Conservation (phyloP, 2,113 vertebrate species). For the Syrrhaptes paradoxus region DNA sequence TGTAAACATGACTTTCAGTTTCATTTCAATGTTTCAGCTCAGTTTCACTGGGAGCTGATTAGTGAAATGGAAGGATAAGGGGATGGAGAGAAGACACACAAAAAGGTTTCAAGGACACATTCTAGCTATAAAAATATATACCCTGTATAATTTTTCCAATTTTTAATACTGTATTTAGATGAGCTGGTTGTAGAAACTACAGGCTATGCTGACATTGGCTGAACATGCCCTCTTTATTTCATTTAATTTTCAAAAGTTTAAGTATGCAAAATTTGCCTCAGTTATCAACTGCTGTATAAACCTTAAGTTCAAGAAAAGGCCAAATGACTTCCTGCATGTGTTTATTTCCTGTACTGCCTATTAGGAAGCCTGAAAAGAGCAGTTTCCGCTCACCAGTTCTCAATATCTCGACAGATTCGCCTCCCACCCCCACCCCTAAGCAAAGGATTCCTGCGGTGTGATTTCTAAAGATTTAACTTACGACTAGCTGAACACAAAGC, state of each 20-base stretch:
- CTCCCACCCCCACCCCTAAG: slow-evolving; percentile 55
- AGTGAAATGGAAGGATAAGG: not conserved
- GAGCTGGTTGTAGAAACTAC: not conserved
- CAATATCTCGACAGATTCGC: slow-evolving; percentile 46
- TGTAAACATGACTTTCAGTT: not conserved
- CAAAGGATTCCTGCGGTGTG: slow-evolving; percentile 52
- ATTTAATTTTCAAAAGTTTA: slow-evolving; percentile 16
- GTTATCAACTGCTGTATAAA: slow-evolving; percentile 54
- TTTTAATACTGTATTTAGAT: not conserved
- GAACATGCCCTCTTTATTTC: not conserved
- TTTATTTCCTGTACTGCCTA: slow-evolving; percentile 65
- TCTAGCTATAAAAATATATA: not conserved
- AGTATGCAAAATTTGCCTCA: not conserved
- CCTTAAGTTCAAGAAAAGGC: slow-evolving; percentile 67
- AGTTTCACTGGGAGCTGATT: not conserved
- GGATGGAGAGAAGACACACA: not conserved
- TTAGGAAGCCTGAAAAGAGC: slow-evolving; percentile 70
- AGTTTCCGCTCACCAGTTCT: slow-evolving; percentile 60
- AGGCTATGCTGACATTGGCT: not conserved
- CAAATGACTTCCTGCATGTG: slow-evolving; percentile 64
- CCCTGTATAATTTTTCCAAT: not conserved
- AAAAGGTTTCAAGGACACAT: not conserved
- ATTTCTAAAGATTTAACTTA: slow-evolving; percentile 76
- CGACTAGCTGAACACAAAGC: slow-evolving; percentile 61
- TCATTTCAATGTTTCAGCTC: not conserved